Evolutionary conservation across 2,797 vertebrate genomes (phyloP).

Genomic region (Amphiprion clarkii): DNA sequence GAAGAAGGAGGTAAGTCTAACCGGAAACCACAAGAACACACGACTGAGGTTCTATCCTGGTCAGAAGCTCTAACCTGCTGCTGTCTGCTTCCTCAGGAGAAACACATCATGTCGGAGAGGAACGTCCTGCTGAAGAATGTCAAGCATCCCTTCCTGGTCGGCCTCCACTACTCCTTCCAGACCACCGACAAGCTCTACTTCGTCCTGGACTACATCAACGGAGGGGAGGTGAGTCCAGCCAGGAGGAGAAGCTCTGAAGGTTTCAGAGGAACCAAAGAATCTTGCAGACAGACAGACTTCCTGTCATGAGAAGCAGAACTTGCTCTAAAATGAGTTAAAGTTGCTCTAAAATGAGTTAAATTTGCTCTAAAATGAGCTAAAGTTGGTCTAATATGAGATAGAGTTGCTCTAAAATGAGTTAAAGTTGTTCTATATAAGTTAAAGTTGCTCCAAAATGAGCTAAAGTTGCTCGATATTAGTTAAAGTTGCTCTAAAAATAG

Average conservation of each 20-base stretch:
- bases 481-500: too few relatives aligned
- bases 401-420: too few relatives aligned
- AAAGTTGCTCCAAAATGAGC: too few relatives aligned
- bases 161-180: constrained; percentile 98
- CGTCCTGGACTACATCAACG: constrained; percentile 98
- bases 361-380: too few relatives aligned
- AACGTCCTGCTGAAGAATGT: constrained; percentile 98
- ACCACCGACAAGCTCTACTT: constrained; percentile 98
- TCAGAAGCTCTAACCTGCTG: constrained; percentile 21
- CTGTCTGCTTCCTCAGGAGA: constrained; percentile 87
- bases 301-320: constrained; percentile 71
- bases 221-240: constrained; percentile 90
- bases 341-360: too few relatives aligned
- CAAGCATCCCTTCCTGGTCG: constrained; percentile 98
- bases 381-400: too few relatives aligned
- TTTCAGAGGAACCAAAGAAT: too few relatives aligned
- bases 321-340: too few relatives aligned
- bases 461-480: too few relatives aligned
- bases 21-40: too few relatives aligned
- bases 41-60: too few relatives aligned
- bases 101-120: constrained; percentile 99
- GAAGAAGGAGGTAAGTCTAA: constrained; percentile 93
- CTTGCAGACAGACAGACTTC: constrained; percentile 63
- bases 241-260: not conserved
- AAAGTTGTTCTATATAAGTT: too few relatives aligned